Evolutionary conservation across 2,888 invertebrate species (phyloP), one percentile per base, ranked within the genome.

Genomic region (Apantesis nais): DNA sequence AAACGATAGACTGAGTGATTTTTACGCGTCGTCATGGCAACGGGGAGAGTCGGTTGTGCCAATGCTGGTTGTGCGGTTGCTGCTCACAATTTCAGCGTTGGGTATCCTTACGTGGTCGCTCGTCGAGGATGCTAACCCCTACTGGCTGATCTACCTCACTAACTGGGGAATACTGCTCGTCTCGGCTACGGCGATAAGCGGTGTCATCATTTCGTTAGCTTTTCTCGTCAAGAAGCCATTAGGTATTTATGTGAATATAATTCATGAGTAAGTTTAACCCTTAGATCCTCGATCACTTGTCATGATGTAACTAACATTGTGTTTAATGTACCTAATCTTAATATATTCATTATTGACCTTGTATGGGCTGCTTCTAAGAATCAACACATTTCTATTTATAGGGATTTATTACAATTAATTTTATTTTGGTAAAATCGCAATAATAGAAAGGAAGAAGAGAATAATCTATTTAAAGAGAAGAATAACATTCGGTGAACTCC

Each of bases 11-110:
- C 67, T 89, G 60, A 93, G 91, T 78, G 93, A 95, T 78, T 95
- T 94, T 79, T 91, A 90, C 76, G 84, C 91, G 63, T 91, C 92
- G 78, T 90, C 94, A 90, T 94, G 93, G 93, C 94, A 94, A 84
- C 88, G 87, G 22, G 93, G 93, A 62, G 93, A 94, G 29, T 91
- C 93, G 0, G 83, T 92, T 14, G 73, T 92, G 41, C 92, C 93
- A 2, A 76, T 94, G 86, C 81, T 94, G 83, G 76, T 90, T 73
- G 68, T 92, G 62, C 85, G 95, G 67, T 61, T 91, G 74, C 3
- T 91, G 58, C 77, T 93, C 76, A 80, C 89, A 2, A 75, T 74
- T 29, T 66, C 85, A 37, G 86, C 92, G 12, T 62, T 89, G 60
- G 88, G 81, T 31, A 88, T 93, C 66, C 85, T 93, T 48, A 74